These are phyloP conservation scores for Brachypterus glaber DNA, from an alignment of 2,888 invertebrate species.

Conservation along the genomic window DNA sequence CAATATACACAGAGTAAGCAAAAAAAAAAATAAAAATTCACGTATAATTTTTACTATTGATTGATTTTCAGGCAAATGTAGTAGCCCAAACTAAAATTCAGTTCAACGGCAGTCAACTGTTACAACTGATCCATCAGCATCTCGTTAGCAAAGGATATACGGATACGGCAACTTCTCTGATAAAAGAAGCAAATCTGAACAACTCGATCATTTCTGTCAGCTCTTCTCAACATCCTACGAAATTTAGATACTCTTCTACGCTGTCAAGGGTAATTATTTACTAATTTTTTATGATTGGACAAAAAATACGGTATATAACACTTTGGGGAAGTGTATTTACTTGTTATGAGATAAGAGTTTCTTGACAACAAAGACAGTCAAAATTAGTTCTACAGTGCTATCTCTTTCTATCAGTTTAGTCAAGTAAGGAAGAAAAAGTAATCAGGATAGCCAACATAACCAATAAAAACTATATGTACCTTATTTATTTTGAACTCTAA, in stretches of 20 bases:
- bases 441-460: too few species aligned
- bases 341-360: too few species aligned
- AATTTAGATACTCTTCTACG: slow-evolving; percentile 42
- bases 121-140: slow-evolving; percentile 86
- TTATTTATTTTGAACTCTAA: too few species aligned
- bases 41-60: slow-evolving; percentile 6
- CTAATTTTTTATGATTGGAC: too few species aligned
- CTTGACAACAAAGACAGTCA: too few species aligned
- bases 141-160: slow-evolving; percentile 63
- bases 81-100: slow-evolving; percentile 93
- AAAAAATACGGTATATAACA: too few species aligned
- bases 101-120: slow-evolving; percentile 87
- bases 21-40: background rate
- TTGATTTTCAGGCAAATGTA: slow-evolving; percentile 64
- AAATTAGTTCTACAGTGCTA: too few species aligned
- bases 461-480: too few species aligned
- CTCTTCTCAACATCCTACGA: slow-evolving; percentile 35
- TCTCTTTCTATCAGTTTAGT: too few species aligned
- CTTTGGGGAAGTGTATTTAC: too few species aligned
- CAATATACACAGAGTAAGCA: slow-evolving; percentile 73
- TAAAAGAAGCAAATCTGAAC: slow-evolving; percentile 66
- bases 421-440: too few species aligned
- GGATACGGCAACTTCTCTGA: slow-evolving; percentile 63
- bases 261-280: slow-evolving; percentile 40
- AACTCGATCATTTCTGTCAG: slow-evolving; percentile 41